A percentile compares a stretch with the other conserved stretches of the same genome.
These are phyloP conservation scores for Frankliniella fusca DNA, from an alignment of 2,888 invertebrate species.

Conservation along the genomic window DNA sequence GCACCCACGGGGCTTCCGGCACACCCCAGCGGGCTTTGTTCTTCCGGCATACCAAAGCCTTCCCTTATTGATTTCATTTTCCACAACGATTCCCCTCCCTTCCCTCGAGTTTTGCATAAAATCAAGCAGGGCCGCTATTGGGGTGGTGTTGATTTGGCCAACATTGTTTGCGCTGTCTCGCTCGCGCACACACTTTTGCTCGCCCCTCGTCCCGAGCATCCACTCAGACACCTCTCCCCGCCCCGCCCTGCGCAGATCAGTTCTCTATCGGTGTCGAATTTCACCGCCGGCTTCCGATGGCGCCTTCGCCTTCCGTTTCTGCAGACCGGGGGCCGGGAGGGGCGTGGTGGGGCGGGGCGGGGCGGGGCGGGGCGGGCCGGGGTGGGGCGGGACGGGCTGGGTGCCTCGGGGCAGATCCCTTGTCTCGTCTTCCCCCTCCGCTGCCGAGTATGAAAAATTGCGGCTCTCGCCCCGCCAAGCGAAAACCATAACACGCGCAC, in stretches of 20 bases:
- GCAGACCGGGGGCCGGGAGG: background rate
- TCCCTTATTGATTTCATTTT: too few relatives aligned
- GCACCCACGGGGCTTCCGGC: too few relatives aligned
- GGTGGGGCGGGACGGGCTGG: background rate
- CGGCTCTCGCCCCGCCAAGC: too few relatives aligned
- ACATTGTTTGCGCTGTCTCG: background rate
- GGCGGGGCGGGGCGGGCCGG: background rate
- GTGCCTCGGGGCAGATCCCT: background rate
- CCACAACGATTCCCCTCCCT: too few relatives aligned
- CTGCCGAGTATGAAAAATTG: too few relatives aligned
- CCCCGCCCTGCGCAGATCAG: background rate
- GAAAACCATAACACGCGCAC: too few relatives aligned
- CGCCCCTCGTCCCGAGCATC: background rate
- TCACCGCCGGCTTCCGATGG: conserved; percentile 1
- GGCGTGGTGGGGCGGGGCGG: background rate
- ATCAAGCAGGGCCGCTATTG: background rate
- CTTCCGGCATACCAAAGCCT: too few relatives aligned
- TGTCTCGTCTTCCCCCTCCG: too few relatives aligned
- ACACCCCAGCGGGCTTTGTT: too few relatives aligned
- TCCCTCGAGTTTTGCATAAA: background rate
- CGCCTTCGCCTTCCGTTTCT: background rate
- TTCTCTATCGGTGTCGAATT: background rate
- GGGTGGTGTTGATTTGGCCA: background rate
- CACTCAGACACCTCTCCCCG: background rate
- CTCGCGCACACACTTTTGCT: background rate